These are phyloP conservation scores for Xestia rhomboidea DNA, from an alignment of 2,888 invertebrate genomes.

Conservation along the genomic window DNA sequence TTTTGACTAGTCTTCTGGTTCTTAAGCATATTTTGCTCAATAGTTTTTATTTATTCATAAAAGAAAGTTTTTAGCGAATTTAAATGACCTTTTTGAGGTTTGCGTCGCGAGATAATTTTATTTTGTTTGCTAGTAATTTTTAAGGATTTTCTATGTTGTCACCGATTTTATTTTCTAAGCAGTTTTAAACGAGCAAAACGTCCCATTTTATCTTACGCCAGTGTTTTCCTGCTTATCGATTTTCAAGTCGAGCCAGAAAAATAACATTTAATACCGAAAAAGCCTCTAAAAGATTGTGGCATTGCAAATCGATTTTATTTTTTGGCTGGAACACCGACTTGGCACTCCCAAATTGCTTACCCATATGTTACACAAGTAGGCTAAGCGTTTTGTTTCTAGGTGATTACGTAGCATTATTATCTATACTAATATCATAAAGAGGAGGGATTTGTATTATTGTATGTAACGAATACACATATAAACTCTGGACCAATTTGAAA, in stretches of 20 bases:
- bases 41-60: not conserved
- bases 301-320: conserved; percentile 32
- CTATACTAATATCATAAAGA: no score
- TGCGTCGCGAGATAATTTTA: not conserved
- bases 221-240: not conserved
- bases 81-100: not conserved
- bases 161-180: not conserved
- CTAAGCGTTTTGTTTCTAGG: conserved; percentile 32
- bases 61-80: not conserved
- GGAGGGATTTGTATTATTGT: no score
- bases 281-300: conserved; percentile 1
- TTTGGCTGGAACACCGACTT: conserved; percentile 23
- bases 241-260: conserved; percentile 11
- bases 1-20: not conserved
- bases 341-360: conserved; percentile 36
- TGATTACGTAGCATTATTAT: conserved; percentile 22
- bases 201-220: not conserved
- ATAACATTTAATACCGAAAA: conserved; percentile 16
- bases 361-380: conserved; percentile 39
- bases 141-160: not conserved
- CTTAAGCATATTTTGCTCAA: not conserved
- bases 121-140: not conserved
- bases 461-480: no score
- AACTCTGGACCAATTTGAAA: no score
- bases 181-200: not conserved